Conservation (phyloP, 2,888 invertebrate species). For the Hydrotaea diabolus region DNA sequence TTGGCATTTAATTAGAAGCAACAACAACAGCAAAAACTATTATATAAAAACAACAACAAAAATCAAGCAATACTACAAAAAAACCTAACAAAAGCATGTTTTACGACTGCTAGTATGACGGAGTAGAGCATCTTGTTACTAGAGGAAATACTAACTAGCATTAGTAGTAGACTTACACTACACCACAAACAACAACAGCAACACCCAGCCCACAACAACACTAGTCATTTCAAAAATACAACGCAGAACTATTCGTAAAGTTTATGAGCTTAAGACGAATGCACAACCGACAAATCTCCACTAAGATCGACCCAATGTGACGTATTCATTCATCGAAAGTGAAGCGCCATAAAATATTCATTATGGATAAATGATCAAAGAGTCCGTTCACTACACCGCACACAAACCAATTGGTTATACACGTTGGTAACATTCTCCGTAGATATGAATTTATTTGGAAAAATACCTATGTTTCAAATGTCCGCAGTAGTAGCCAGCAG, state of each 20-base stretch:
- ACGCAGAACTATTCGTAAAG: background rate
- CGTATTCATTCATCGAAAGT: constrained; percentile 26
- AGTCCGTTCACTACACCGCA: background rate
- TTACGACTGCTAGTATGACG: background rate
- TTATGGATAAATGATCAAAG: background rate
- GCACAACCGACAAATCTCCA: too few species aligned
- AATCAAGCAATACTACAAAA: background rate
- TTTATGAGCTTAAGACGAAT: background rate
- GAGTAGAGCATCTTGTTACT: too few species aligned
- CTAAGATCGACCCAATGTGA: background rate
- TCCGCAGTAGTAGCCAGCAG: background rate
- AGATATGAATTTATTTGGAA: background rate
- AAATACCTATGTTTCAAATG: background rate
- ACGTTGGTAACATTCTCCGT: background rate
- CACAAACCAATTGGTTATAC: background rate
- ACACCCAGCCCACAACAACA: background rate
- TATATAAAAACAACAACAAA: background rate
- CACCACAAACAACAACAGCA: background rate
- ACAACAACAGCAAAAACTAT: background rate
- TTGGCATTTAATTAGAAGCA: background rate
- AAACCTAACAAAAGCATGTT: background rate
- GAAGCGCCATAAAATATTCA: background rate
- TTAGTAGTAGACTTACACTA: background rate
- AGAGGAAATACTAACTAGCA: too few species aligned
- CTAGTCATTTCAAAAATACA: background rate